Base-by-base conservation (phyloP, 2,113 vertebrate genomes). In the Limanda limanda region DNA sequence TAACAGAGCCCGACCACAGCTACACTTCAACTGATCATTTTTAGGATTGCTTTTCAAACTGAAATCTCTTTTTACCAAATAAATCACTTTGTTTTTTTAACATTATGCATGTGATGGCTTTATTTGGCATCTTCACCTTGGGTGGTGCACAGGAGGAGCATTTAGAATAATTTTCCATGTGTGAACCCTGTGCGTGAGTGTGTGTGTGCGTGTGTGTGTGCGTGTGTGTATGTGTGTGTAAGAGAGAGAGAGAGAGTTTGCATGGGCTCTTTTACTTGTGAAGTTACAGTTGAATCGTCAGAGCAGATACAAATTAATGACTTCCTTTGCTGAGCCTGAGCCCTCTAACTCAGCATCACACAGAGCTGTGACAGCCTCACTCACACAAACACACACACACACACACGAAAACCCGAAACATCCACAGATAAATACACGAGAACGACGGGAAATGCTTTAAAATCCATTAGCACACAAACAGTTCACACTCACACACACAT, bases 291-390 rank as follows among this genome's bases (percentile, higher is more conserved):
- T 90, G 63, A 88, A 79, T 88, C 11, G 55, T 90, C 85, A 83
- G 79, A 90, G 86, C 75, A 91, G 92, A 94, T 94, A 89, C 90
- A 91, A 93, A 93, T 92, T 83, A 93, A 94, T 91, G 83, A 92
- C 86, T 91, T 90, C 92, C 81, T 83, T 84, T 48, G 58, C 81
- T 37, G 79, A 87, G 74, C 63, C 60, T 54, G 52, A 85, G 80
- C 85, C 86, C 72, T 87, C 62, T 85, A 82, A 71, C 65, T 69
- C 64, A 71, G 40, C 69, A 52, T 83, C 69, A 72, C 74, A 68
- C 74, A 25, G 61, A 80, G 58, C 61, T 25, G 51, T 13, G 2
- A 58, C 67, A 59, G 57, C 64, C 60, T 21, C 35, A 14, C 35
- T 21, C 58, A 24, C 24, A 52, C 48, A 42, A 64, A 69, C 57